Percentiles rank a stretch among this genome's conserved stretches.
Evolutionary conservation across 1,140 invertebrate species (phyloP).

Genomic region (Macrocentrus cingulum): DNA sequence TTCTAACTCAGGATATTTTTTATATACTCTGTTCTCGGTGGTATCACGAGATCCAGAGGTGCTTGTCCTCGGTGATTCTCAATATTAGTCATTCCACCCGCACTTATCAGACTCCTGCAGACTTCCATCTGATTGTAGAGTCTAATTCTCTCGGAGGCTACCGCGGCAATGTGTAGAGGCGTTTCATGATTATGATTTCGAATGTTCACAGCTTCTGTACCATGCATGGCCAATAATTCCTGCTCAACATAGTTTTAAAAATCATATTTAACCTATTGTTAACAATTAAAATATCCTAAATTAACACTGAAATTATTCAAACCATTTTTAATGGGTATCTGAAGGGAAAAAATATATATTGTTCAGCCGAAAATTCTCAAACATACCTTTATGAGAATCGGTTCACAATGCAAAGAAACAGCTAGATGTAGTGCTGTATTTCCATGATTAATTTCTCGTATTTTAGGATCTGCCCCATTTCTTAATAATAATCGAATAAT

Average conservation of each 20-base stretch:
- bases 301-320: background rate
- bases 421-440: constrained; percentile 45
- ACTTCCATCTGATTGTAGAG: constrained; percentile 38
- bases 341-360: background rate
- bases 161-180: constrained; percentile 37
- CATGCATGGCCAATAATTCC: constrained; percentile 34
- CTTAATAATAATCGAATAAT: constrained; percentile 38
- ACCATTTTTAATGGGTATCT: background rate
- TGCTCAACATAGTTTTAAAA: constrained; percentile 19
- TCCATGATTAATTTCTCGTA: constrained; percentile 38
- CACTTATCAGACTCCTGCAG: constrained; percentile 33
- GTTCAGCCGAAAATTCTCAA: background rate
- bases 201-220: constrained; percentile 34
- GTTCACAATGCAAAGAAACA: constrained; percentile 36
- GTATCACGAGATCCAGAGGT: constrained; percentile 33
- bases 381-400: constrained; percentile 41
- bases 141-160: constrained; percentile 25
- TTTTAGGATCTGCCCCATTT: constrained; percentile 37
- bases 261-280: constrained; percentile 1
- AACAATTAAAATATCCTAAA: background rate
- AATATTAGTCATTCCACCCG: constrained; percentile 34
- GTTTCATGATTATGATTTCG: constrained; percentile 41
- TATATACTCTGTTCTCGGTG: constrained; percentile 34
- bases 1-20: constrained; percentile 34
- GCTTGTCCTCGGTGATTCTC: constrained; percentile 37